Evolutionary conservation across 2,113 vertebrate species (phyloP).

Genomic region (Gymnogyps californianus): DNA sequence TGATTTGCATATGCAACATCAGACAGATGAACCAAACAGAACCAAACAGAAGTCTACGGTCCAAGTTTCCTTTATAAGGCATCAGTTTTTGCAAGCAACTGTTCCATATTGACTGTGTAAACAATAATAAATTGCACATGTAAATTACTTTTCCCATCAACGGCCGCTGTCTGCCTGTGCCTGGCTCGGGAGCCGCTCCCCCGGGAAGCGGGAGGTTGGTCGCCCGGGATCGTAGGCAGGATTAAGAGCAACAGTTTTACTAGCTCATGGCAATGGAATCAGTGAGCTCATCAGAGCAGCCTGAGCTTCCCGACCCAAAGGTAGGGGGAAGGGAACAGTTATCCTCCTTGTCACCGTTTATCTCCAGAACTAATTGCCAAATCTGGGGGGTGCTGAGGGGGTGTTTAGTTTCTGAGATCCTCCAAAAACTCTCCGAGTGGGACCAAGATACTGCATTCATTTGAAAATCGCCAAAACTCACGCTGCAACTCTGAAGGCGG

Average conservation of each 20-base stretch:
- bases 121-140: not conserved
- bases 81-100: not conserved
- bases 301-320: not conserved
- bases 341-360: accelerated
- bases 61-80: not conserved
- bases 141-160: not conserved
- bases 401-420: not conserved
- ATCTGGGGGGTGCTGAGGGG: not conserved
- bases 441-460: not conserved
- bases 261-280: not conserved
- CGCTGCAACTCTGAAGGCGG: accelerated
- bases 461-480: not conserved
- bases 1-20: not conserved
- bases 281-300: not conserved
- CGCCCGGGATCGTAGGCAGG: not conserved
- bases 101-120: not conserved
- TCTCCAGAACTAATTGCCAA: not conserved
- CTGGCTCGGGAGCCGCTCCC: not conserved
- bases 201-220: not conserved
- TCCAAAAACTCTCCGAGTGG: not conserved
- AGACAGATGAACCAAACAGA: not conserved
- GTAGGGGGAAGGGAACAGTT: not conserved
- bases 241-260: not conserved
- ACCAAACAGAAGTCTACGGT: not conserved
- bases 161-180: not conserved